A percentile compares a stretch with the other conserved stretches of the same genome.
Conservation (phyloP, 1,140 invertebrate species). For the Colletes latitarsis region DNA sequence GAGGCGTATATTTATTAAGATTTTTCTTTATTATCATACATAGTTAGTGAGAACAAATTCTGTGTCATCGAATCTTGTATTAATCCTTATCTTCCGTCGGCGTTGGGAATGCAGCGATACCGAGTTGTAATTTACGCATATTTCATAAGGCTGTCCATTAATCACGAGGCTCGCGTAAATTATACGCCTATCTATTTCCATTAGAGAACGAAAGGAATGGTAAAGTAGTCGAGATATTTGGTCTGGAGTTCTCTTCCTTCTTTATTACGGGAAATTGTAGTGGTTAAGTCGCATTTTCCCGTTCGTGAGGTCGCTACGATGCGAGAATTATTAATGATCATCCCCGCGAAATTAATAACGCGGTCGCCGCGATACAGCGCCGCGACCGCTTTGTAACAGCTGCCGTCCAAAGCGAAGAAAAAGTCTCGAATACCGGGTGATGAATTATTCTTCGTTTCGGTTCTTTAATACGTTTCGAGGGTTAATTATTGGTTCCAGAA, state of each 20-base stretch:
- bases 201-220: neutral
- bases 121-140: neutral
- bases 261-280: constrained; percentile 15
- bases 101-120: neutral
- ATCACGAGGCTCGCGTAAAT: constrained; percentile 1
- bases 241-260: neutral
- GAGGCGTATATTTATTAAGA: too few relatives aligned
- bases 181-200: constrained; percentile 13
- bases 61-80: neutral
- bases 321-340: constrained; percentile 68
- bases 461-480: neutral
- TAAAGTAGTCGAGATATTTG: constrained; percentile 7
- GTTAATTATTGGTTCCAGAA: neutral
- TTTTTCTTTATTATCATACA: too few relatives aligned
- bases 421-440: neutral
- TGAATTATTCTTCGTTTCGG: constrained; percentile 6
- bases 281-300: constrained; percentile 39
- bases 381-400: constrained; percentile 10
- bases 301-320: constrained; percentile 15
- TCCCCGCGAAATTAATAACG: constrained; percentile 70
- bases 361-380: neutral
- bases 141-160: neutral
- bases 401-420: neutral
- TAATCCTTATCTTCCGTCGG: neutral
- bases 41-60: too few relatives aligned